Conservation (phyloP, 2,888 invertebrate species). For the Scrobipalpa costella region DNA sequence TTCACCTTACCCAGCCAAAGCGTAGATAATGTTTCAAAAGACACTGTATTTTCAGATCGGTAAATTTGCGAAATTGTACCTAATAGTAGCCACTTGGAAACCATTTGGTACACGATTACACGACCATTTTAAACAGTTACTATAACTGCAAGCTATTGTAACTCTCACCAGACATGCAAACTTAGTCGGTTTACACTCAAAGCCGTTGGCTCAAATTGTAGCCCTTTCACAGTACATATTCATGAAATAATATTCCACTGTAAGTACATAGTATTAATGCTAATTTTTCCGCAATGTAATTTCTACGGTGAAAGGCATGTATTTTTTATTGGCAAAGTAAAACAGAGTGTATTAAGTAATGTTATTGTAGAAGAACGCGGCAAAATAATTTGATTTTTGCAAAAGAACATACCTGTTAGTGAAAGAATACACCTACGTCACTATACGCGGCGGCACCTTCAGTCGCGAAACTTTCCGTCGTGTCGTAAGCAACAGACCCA, state of each 20-base stretch:
- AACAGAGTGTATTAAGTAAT: neutral
- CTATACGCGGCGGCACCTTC: no score
- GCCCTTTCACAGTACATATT: slow-evolving; percentile 14
- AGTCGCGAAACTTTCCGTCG: no score
- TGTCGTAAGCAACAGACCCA: no score
- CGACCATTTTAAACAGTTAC: slow-evolving; percentile 51
- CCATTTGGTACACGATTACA: slow-evolving; percentile 36
- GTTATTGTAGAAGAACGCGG: neutral
- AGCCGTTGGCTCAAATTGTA: slow-evolving; percentile 29
- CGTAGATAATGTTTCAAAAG: neutral
- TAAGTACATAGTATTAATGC: slow-evolving; percentile 25
- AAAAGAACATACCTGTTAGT: no score
- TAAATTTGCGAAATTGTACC: slow-evolving; percentile 13
- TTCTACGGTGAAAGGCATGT: neutral
- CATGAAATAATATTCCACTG: slow-evolving; percentile 18
- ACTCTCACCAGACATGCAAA: slow-evolving; percentile 48
- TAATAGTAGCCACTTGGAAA: slow-evolving; percentile 21
- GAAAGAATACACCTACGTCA: no score
- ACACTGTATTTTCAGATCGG: neutral
- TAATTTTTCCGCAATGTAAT: slow-evolving; percentile 28
- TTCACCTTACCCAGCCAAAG: neutral
- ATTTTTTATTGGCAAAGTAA: slow-evolving; percentile 8
- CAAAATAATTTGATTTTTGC: no score
- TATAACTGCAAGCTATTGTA: slow-evolving; percentile 37
- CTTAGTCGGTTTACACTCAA: slow-evolving; percentile 38